Base-by-base conservation (phyloP, 2,888 invertebrate species). In the Cheilosia impressa region DNA sequence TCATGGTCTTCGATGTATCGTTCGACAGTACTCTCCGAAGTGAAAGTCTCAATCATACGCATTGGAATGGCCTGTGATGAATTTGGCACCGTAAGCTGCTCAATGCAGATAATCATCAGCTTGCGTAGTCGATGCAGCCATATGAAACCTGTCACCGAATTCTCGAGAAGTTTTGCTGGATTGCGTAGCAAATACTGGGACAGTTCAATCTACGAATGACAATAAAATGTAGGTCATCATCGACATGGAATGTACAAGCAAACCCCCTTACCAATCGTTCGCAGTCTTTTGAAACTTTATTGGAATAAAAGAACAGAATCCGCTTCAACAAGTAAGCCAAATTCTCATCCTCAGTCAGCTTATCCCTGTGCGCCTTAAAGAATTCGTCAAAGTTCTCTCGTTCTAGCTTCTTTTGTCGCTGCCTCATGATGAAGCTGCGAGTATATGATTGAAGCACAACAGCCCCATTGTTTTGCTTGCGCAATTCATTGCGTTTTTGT, bases 401-500 rank as follows among this genome's bases (percentile, higher is more conserved):
- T 89, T 96, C 94, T 76, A 93, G 90, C 68, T 94, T 93, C 91
- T 96, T 96, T 84, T 94, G 93, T 50, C 94, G 93, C 90, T 95
- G 95, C 34, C 97, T 93, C 45, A 94, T 93, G 27, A 97, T 92
- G 89, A 95, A 97, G 88, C 97, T 96, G 80, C 97, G 93, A 7
- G 95, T 94, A 91, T 94, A 95, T 0, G 97, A 96, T 92, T 98
- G 98, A 78, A 98, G 95, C 89, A 96, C 95, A 87, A 96, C 93
- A 15, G 97, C 95, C 90, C 97, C 96, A 88, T 95, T 95, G 41
- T 95, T 93, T 89, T 95, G 95, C 89, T 94, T 94, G 81, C 97
- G 94, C 87, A 95, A 94, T 90, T 97, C 97, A 93, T 98, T 97
- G 91, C 98, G 94, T 92, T 97, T 97, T 88, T 95, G 94, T 87